Evolutionary conservation across 2,888 invertebrate species (phyloP).

Genomic region (Microctonus brassicae): DNA sequence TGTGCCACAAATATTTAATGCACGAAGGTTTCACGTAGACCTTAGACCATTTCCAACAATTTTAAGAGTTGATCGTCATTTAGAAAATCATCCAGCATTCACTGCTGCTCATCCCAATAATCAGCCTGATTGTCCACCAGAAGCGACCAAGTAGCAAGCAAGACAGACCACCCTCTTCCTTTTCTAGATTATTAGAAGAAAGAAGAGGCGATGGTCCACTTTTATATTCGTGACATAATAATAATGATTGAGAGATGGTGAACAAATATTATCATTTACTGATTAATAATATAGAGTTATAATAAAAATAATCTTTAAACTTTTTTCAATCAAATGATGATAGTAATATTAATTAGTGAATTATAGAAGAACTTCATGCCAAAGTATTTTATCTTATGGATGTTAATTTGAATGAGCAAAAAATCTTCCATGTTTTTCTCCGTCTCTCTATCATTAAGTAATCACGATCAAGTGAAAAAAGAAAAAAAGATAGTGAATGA

Average conservation of each 20-base stretch:
- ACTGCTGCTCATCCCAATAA: slow-evolving; percentile 90
- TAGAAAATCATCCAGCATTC: slow-evolving; percentile 91
- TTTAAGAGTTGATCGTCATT: slow-evolving; percentile 85
- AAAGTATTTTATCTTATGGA: slow-evolving; percentile 9
- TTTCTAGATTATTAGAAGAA: slow-evolving; percentile 58
- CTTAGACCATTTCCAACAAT: slow-evolving; percentile 91
- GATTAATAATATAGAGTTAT: neutral
- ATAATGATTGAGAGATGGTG: slow-evolving; percentile 22
- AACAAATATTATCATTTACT: neutral
- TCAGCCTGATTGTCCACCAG: slow-evolving; percentile 96
- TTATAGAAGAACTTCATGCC: neutral
- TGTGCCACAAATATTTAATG: slow-evolving; percentile 96
- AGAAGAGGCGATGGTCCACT: slow-evolving; percentile 49
- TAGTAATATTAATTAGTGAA: slow-evolving; percentile 4
- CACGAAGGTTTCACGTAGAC: slow-evolving; percentile 94
- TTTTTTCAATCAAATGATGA: neutral
- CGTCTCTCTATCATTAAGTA: neutral
- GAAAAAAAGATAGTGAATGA: slow-evolving; percentile 17
- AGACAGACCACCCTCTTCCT: slow-evolving; percentile 69
- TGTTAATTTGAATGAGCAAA: neutral
- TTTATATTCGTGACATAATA: slow-evolving; percentile 37
- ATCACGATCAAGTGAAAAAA: slow-evolving; percentile 20
- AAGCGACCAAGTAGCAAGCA: slow-evolving; percentile 80
- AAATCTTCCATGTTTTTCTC: neutral
- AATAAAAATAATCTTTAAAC: neutral